These are phyloP conservation scores for Atopsyche davidsoni DNA, from an alignment of 1,140 invertebrate genomes.

Conservation along the genomic window DNA sequence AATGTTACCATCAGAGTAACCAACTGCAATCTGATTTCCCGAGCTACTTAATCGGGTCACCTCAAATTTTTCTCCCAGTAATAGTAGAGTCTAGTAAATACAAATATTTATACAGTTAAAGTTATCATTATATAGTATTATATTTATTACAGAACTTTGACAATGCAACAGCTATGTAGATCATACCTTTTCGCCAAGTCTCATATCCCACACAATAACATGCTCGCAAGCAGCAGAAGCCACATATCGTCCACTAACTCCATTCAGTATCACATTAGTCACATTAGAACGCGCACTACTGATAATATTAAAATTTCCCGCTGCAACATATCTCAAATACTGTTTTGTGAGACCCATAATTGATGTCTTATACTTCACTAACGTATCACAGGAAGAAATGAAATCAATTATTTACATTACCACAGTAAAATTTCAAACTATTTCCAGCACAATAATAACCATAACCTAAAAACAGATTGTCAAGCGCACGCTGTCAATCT, in stretches of 20 bases:
- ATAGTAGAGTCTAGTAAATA: conserved; percentile 57
- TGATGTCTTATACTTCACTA: no score
- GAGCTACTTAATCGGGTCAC: conserved; percentile 68
- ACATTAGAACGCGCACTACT: conserved; percentile 72
- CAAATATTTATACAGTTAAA: conserved; percentile 4
- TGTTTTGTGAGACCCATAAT: conserved; percentile 93
- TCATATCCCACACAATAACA: conserved; percentile 90
- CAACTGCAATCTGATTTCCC: conserved; percentile 76
- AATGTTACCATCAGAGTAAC: conserved; percentile 85
- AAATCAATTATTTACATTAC: no score
- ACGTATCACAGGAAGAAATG: no score
- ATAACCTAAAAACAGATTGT: no score
- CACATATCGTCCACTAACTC: conserved; percentile 72
- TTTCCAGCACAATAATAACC: no score
- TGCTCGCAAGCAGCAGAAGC: conserved; percentile 88
- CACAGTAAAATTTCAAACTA: no score
- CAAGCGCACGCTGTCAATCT: no score
- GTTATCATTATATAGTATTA: conserved; percentile 3
- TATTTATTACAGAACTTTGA: conserved; percentile 5
- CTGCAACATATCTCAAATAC: conserved; percentile 83
- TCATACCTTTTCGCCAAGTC: conserved; percentile 78
- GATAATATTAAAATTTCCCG: conserved; percentile 81
- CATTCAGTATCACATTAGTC: conserved; percentile 68
- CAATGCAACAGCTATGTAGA: no score
- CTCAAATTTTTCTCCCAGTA: conserved; percentile 69